A percentile compares a stretch with the other conserved stretches of the same genome.
Evolutionary conservation across 2,888 invertebrate species (phyloP).

Genomic region (Perithous albicinctus): DNA sequence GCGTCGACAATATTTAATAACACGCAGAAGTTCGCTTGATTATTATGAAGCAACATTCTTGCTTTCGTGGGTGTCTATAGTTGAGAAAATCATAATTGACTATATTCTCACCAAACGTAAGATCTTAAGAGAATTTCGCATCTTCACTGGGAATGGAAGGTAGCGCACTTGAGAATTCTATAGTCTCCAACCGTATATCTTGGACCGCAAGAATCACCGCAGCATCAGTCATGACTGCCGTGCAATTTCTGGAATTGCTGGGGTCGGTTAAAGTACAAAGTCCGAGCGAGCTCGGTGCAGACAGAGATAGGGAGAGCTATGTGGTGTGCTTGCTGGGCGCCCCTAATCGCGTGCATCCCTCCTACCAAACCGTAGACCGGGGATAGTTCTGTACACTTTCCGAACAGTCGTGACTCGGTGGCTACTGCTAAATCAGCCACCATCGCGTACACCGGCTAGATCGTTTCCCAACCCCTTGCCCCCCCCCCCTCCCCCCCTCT

Average conservation of each 20-base stretch:
- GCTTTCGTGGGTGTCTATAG: background rate
- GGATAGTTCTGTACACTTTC: conserved; percentile 44
- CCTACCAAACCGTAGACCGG: background rate
- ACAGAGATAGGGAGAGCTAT: conserved; percentile 52
- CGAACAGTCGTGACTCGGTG: conserved; percentile 54
- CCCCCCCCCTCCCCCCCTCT: too few species aligned
- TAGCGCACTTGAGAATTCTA: conserved; percentile 28
- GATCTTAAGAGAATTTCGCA: conserved; percentile 3
- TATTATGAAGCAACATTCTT: background rate
- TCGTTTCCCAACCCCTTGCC: conserved; percentile 22
- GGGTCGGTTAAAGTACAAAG: conserved; percentile 47
- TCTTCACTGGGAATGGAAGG: conserved; percentile 7
- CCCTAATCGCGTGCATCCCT: conserved; percentile 51
- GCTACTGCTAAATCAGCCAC: conserved; percentile 19
- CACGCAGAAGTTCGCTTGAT: too few species aligned
- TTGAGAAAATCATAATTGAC: background rate
- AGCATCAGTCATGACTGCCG: conserved; percentile 70
- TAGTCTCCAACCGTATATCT: conserved; percentile 50
- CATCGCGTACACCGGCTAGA: conserved; percentile 24
- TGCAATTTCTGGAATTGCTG: conserved; percentile 67
- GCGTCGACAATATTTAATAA: background rate
- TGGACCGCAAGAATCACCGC: conserved; percentile 64
- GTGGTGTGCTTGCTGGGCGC: conserved; percentile 16
- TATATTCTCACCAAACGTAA: background rate
- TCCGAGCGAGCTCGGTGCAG: conserved; percentile 36